Evolutionary conservation across 2,888 invertebrate species (phyloP).

Genomic region (Aproaerema taeniolella): DNA sequence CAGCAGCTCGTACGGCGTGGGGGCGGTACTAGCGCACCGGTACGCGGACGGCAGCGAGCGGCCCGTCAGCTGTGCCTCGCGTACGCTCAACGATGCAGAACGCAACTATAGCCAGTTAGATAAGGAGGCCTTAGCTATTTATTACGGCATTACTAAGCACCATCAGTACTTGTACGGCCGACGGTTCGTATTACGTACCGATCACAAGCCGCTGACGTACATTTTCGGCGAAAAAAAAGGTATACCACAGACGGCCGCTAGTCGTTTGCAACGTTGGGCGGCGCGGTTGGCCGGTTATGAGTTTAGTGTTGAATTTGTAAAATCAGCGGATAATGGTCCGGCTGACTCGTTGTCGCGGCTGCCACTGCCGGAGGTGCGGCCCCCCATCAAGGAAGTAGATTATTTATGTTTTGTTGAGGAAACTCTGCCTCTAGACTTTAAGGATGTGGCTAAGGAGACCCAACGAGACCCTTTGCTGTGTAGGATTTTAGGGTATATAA

Average conservation of each 20-base stretch:
- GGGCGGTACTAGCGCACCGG: too few relatives aligned
- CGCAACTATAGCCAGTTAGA: slow-evolving; percentile 25
- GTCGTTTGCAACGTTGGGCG: slow-evolving; percentile 31
- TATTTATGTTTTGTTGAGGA: slow-evolving; percentile 11
- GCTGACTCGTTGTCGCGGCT: slow-evolving; percentile 22
- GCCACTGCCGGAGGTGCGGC: slow-evolving; percentile 12
- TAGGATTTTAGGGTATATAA: slow-evolving; percentile 18
- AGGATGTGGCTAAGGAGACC: slow-evolving; percentile 14
- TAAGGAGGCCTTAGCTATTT: slow-evolving; percentile 24
- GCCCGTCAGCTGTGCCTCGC: too few relatives aligned
- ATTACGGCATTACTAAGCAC: slow-evolving; percentile 20
- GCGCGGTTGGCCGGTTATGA: slow-evolving; percentile 32
- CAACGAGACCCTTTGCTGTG: slow-evolving; percentile 14
- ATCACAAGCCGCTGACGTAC: slow-evolving; percentile 41
- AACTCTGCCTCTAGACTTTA: slow-evolving; percentile 4
- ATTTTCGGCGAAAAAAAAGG: slow-evolving; percentile 34
- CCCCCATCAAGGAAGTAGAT: not conserved
- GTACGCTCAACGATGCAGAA: too few relatives aligned
- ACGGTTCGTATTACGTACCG: slow-evolving; percentile 33
- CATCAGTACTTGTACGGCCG: slow-evolving; percentile 25
- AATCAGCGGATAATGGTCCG: slow-evolving; percentile 18
- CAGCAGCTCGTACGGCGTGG: too few relatives aligned
- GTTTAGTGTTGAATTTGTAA: slow-evolving; percentile 18
- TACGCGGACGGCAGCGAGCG: too few relatives aligned
- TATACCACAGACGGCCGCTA: too few relatives aligned